Percentiles rank a stretch among this genome's conserved stretches.
These are phyloP conservation scores for Drosophila persimilis DNA, from an alignment of 1,140 invertebrate species.

Conservation along the genomic window DNA sequence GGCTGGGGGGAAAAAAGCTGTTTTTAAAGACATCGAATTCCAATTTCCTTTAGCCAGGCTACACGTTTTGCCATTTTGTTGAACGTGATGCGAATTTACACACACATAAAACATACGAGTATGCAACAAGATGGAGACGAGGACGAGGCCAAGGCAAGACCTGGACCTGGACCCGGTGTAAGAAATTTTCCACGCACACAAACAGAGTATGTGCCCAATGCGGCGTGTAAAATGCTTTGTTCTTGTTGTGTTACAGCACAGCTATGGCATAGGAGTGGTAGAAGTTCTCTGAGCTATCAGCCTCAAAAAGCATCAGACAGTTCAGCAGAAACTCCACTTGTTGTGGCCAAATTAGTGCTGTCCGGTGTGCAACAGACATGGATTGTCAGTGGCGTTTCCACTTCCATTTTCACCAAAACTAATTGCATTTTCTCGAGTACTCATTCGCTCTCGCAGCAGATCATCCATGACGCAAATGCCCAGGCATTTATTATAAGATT, in stretches of 20 bases:
- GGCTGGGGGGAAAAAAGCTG: conserved; percentile 49
- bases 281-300: too few relatives aligned
- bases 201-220: conserved; percentile 46
- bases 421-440: conserved; percentile 33
- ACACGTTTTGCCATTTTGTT: conserved; percentile 67
- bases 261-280: too few relatives aligned
- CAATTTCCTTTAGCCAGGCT: conserved; percentile 66
- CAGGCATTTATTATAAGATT: conserved; percentile 26
- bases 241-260: conserved; percentile 8
- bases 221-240: conserved; percentile 51
- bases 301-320: neutral
- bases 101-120: conserved; percentile 43
- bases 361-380: conserved; percentile 1
- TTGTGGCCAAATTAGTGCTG: conserved; percentile 2
- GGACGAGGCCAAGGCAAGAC: conserved; percentile 20
- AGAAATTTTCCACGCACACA: conserved; percentile 22
- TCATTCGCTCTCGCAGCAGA: neutral
- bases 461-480: conserved; percentile 7
- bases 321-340: too few relatives aligned
- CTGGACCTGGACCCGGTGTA: neutral
- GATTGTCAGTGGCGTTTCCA: neutral
- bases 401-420: conserved; percentile 5
- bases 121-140: conserved; percentile 38
- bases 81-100: conserved; percentile 72
- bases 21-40: conserved; percentile 79